A percentile compares a stretch with the other conserved stretches of the same genome.
Conservation (phyloP, 2,797 vertebrate species). For the Cryptoblepharus egeriae region DNA sequence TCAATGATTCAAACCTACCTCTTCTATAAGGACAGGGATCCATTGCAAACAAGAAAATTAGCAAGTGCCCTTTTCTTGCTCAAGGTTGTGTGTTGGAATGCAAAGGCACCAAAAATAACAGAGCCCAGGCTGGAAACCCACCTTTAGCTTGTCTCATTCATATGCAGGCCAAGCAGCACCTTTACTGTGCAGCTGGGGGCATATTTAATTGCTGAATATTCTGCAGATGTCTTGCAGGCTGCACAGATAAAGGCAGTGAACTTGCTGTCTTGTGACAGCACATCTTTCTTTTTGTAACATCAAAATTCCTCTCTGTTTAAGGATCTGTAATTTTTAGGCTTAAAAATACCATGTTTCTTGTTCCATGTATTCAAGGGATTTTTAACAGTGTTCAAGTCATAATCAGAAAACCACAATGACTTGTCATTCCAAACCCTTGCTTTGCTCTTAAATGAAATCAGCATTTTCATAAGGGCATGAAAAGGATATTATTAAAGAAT, state of each 20-base stretch:
- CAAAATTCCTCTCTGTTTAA: conserved; percentile 62
- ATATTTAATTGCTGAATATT: conserved; percentile 76
- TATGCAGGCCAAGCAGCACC: conserved; percentile 69
- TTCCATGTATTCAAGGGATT: conserved; percentile 24
- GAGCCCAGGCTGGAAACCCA: conserved; percentile 53
- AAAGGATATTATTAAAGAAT: not conserved
- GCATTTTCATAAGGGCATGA: conserved; percentile 26
- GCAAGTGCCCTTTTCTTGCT: conserved; percentile 23
- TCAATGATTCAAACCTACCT: conserved; percentile 2
- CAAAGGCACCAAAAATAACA: conserved; percentile 55
- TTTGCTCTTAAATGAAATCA: conserved; percentile 36
- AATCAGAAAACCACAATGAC: conserved; percentile 1
- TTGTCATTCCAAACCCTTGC: conserved; percentile 28
- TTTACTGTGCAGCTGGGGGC: conserved; percentile 74
- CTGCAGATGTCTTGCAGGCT: conserved; percentile 74
- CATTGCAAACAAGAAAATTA: conserved; percentile 20
- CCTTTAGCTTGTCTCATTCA: conserved; percentile 70
- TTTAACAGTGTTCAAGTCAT: not conserved
- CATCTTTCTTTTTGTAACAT: conserved; percentile 62
- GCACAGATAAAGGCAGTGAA: conserved; percentile 71
- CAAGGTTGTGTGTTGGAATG: conserved; percentile 43
- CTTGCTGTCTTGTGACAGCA: conserved; percentile 65
- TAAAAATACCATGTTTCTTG: conserved; percentile 38
- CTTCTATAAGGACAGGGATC: not conserved
- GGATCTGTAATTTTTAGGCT: conserved; percentile 46